Conservation (phyloP, 2,113 vertebrate species). For the Glaucidium brasilianum region DNA sequence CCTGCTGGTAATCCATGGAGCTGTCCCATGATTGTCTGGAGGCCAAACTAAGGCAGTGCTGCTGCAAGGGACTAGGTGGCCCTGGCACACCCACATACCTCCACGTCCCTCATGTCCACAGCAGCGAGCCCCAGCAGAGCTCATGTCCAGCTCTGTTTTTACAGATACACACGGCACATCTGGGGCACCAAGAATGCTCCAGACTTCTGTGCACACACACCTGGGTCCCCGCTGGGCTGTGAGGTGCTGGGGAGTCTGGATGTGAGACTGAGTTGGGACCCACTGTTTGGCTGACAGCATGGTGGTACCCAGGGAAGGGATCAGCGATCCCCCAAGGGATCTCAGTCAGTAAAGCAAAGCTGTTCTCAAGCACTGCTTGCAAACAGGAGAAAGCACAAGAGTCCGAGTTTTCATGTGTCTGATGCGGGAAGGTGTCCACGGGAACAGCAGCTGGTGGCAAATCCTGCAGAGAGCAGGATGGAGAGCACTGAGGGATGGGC, state of each 20-base stretch:
- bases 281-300: neutral
- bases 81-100: neutral
- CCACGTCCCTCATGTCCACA: neutral
- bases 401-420: neutral
- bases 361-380: neutral
- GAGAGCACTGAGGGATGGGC: neutral
- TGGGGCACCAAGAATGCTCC: neutral
- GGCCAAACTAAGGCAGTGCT: neutral
- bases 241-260: neutral
- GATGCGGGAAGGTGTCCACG: neutral
- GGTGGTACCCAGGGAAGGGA: neutral
- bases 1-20: neutral
- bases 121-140: neutral
- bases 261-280: neutral
- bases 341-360: neutral
- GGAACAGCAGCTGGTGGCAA: neutral
- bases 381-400: neutral
- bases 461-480: neutral
- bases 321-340: neutral
- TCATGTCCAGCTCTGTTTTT: neutral
- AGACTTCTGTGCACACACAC: neutral
- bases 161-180: neutral
- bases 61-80: neutral
- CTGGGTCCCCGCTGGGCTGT: accelerated
- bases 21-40: accelerated